Evolutionary conservation across 2,888 invertebrate species (phyloP), one percentile per base, ranked within the genome.

Genomic region (Folsomia candida): DNA sequence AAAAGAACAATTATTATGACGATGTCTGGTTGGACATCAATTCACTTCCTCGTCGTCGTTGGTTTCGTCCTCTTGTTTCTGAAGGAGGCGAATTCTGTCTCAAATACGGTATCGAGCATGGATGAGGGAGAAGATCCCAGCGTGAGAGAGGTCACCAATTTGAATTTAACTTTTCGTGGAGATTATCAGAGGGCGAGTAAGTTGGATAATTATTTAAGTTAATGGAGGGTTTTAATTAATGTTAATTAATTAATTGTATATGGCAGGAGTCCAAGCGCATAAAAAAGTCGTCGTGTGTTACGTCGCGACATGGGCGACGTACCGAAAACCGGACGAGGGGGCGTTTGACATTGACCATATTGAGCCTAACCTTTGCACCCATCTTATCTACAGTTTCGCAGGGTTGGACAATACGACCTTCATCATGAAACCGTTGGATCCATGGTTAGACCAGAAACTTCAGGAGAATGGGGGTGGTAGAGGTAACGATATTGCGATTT

Each of bases 251-350:
- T 54, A 27, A 28, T 63, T 63, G 27, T 14, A 58, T 68, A 29
- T 60, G 62, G 25, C 63, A 76, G 76, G 59, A 68, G 73, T 77
- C 3, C 66, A 72, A 29, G 54, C 77, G 37, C 91, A 91, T 81
- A 87, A 88, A 64, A 91, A 90, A 83, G 87, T 88, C 24, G 90
- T 93, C 3, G 90, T 91, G 0, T 93, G 93, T 83, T 93, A 93
- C 82, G 87, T 91, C 61, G 90, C 90, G 2, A 87, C 90, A 9
- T 93, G 93, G 93, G 90, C 93, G 0, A 87, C 87, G 0, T 93
- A 92, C 84, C 85, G 93, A 22, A 73, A 57, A 25, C 87, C 87
- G 0, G 86, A 83, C 0, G 85, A 84, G 26, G 92, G 90, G 0
- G 86, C 86, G 75, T 93, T 89, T 83, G 84, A 84, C 2, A 83